Base-by-base conservation (phyloP, 2,888 invertebrate species). In the Zygaena filipendulae region DNA sequence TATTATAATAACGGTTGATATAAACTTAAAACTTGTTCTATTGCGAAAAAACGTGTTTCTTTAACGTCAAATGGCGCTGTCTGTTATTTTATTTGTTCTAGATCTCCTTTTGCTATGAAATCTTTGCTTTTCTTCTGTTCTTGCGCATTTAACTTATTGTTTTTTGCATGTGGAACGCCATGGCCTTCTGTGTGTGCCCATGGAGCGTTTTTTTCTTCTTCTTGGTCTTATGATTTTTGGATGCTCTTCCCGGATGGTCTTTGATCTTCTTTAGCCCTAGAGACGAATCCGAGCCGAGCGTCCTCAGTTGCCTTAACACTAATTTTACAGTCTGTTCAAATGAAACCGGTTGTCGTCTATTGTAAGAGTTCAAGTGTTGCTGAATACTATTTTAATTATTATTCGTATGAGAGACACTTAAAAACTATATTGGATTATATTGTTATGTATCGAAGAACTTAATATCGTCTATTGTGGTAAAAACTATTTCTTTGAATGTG, bases 11-110 rank as follows among this genome's bases (percentile, higher is more conserved):
- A 80, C 74, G 71, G 71, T 81, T 79, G 81, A 80, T 81, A 79
- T 80, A 79, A 81, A 81, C 67, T 60, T 68, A 81, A 81, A 81
- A 81, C 80, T 80, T 77, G 81, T 80, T 80, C 81, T 81, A 81
- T 81, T 81, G 81, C 81, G 79, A 81, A 81, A 81, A 81, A 81
- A 80, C 77, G 77, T 74, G 70, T 75, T 79, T 63, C 81, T 80
- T 79, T 77, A 77, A 71, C 71, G 81, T 81, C 81, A 81, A 81
- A 81, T 81, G 75, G 70, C 79, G 71, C 55, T 56, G 48, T 53
- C 50, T 68, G 52, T 66, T 63, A 69, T 75, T 71, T 59, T 40
- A 62, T 68, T 40, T 44, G 47, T 57, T 51, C 71, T 77, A 74
- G 62, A 63, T 67, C 61, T 52, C 61, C 62, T 48, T 71, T 60